Conservation (phyloP, 1,140 invertebrate genomes). For the Cotesia typhae region DNA sequence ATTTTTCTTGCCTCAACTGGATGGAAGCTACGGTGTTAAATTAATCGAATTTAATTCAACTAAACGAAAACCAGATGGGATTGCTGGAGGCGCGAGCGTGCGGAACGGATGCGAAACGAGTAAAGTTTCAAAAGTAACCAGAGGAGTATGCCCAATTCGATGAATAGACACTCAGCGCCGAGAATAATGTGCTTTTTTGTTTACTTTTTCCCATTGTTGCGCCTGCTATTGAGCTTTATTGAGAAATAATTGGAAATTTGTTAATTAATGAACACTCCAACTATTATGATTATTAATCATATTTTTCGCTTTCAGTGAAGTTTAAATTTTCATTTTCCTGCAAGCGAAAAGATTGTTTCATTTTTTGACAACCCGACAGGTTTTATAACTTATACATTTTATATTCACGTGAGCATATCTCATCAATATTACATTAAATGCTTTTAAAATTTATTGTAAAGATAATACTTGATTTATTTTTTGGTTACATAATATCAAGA, state of each 20-base stretch:
- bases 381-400: constrained; percentile 30
- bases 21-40: constrained; percentile 27
- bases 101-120: constrained; percentile 35
- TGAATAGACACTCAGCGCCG: not conserved
- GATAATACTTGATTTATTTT: constrained; percentile 16
- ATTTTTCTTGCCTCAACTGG: constrained; percentile 19
- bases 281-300: not conserved
- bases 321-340: constrained; percentile 21
- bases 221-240: too few species aligned
- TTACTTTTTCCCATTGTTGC: not conserved
- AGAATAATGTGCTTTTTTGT: constrained; percentile 2
- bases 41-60: constrained; percentile 39
- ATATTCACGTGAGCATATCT: constrained; percentile 29
- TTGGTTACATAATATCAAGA: not conserved
- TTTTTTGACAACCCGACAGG: constrained; percentile 34
- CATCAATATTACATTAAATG: constrained; percentile 34
- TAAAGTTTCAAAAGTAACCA: constrained; percentile 25
- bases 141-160: constrained; percentile 10
- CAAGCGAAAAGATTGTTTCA: constrained; percentile 24
- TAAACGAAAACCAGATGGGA: constrained; percentile 32
- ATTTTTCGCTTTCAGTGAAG: not conserved
- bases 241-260: too few species aligned
- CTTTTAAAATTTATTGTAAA: constrained; percentile 9
- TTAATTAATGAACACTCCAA: not conserved
- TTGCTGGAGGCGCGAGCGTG: constrained; percentile 29